These are phyloP conservation scores for Ophioninae sp. DNA, from an alignment of 2,888 invertebrate genomes.

Conservation along the genomic window DNA sequence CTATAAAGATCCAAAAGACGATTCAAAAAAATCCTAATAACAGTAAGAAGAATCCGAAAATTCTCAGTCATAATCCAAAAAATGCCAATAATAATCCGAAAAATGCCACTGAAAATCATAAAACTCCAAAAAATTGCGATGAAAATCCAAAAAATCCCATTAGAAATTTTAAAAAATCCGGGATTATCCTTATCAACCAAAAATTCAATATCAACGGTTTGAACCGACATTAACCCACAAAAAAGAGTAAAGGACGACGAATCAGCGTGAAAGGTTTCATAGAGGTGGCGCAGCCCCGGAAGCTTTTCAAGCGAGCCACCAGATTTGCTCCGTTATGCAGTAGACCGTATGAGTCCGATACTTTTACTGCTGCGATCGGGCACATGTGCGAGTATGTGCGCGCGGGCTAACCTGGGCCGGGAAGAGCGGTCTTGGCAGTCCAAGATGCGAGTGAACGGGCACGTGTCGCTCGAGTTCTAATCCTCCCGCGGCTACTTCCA, in stretches of 20 bases:
- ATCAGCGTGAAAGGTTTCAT: background rate
- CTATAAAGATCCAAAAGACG: too few relatives aligned
- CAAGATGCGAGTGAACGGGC: conserved; percentile 42
- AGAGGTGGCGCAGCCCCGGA: conserved; percentile 49
- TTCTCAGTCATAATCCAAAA: too few relatives aligned
- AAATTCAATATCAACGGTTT: background rate
- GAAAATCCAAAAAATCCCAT: too few relatives aligned
- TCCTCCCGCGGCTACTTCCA: conserved; percentile 58
- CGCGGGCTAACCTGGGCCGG: background rate
- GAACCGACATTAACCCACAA: background rate
- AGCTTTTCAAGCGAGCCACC: conserved; percentile 49
- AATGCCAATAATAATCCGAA: too few relatives aligned
- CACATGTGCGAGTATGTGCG: background rate
- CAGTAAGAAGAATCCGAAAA: too few relatives aligned
- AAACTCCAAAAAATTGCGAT: too few relatives aligned
- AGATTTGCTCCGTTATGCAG: conserved; percentile 39
- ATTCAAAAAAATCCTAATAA: too few relatives aligned
- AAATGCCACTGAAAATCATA: too few relatives aligned
- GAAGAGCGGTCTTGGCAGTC: conserved; percentile 24
- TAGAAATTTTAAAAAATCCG: too few relatives aligned
- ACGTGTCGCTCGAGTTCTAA: conserved; percentile 59
- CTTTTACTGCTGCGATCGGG: conserved; percentile 21
- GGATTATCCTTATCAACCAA: background rate
- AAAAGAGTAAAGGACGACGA: background rate
- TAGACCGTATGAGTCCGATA: conserved; percentile 35